These are phyloP conservation scores for Bambusicola thoracicus DNA, from an alignment of 2,113 vertebrate species.

Conservation along the genomic window DNA sequence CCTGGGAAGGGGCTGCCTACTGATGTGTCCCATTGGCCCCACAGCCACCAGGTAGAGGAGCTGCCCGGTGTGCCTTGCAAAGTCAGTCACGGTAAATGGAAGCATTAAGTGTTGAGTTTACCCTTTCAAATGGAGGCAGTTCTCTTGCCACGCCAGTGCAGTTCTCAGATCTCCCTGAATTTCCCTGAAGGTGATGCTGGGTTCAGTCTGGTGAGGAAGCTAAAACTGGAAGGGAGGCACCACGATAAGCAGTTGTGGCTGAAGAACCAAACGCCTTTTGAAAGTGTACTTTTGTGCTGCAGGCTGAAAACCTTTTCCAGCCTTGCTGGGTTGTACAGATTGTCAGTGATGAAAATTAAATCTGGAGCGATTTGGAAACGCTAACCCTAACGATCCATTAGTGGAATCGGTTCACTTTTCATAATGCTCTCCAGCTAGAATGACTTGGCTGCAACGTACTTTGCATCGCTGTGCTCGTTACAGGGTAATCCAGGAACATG, in stretches of 20 bases:
- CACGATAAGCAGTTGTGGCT: background rate
- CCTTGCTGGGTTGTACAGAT: background rate
- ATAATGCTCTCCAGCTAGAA: background rate
- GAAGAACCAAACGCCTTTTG: background rate
- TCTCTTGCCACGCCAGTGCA: rapidly evolving
- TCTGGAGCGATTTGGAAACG: background rate
- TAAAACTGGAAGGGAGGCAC: background rate
- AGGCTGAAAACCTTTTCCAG: background rate
- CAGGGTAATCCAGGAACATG: background rate
- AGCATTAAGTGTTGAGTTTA: background rate
- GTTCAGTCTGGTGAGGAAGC: background rate
- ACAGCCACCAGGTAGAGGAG: background rate
- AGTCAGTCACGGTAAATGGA: too few species aligned
- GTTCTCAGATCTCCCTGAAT: background rate
- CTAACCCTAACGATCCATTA: background rate
- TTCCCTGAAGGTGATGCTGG: background rate
- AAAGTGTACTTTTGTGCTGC: background rate
- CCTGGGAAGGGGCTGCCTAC: background rate
- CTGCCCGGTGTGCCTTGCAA: background rate
- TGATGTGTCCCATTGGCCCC: rapidly evolving
- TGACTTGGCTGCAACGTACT: background rate
- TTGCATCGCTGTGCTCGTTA: background rate
- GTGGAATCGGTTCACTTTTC: background rate
- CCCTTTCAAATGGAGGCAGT: background rate
- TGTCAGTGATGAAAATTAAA: background rate